Conservation (phyloP, 1,140 invertebrate genomes). For the Globodera ellingtonae region DNA sequence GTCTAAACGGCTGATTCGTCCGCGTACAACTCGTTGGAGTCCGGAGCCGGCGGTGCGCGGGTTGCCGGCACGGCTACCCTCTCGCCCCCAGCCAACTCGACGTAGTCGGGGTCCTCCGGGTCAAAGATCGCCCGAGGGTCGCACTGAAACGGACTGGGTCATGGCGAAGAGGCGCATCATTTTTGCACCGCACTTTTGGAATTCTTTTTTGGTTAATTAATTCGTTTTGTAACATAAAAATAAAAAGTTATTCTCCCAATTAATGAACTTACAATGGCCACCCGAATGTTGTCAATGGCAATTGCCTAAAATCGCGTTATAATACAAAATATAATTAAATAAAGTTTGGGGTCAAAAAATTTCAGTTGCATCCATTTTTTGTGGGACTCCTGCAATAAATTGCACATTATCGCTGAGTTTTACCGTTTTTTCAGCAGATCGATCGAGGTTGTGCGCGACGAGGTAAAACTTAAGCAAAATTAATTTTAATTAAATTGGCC, state of each 20-base stretch:
- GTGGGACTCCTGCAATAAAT: too few relatives aligned
- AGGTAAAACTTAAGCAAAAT: conserved; percentile 56
- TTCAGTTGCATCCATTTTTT: too few relatives aligned
- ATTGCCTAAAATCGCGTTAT: conserved; percentile 38
- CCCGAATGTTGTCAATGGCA: conserved; percentile 63
- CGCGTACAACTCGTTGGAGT: neutral
- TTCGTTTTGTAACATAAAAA: neutral
- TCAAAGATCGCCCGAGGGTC: conserved; percentile 30
- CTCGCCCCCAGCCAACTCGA: neutral
- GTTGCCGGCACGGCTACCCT: neutral
- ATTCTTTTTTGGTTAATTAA: too few relatives aligned
- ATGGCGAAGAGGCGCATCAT: too few relatives aligned
- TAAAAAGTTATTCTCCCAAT: neutral
- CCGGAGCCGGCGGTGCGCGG: too few relatives aligned
- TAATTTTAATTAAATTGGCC: conserved; percentile 8
- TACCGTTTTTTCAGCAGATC: conserved; percentile 51
- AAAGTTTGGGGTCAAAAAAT: too few relatives aligned
- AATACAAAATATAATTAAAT: neutral
- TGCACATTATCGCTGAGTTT: neutral
- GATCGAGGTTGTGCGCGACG: conserved; percentile 60
- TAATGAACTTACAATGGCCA: conserved; percentile 46
- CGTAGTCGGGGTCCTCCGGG: conserved; percentile 4
- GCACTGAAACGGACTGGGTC: conserved; percentile 2
- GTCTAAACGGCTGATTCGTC: neutral
- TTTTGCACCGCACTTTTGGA: too few relatives aligned